A percentile compares a stretch with the other conserved stretches of the same genome.
These are phyloP conservation scores for Oriolus oriolus DNA, from an alignment of 2,113 vertebrate genomes.

Conservation along the genomic window DNA sequence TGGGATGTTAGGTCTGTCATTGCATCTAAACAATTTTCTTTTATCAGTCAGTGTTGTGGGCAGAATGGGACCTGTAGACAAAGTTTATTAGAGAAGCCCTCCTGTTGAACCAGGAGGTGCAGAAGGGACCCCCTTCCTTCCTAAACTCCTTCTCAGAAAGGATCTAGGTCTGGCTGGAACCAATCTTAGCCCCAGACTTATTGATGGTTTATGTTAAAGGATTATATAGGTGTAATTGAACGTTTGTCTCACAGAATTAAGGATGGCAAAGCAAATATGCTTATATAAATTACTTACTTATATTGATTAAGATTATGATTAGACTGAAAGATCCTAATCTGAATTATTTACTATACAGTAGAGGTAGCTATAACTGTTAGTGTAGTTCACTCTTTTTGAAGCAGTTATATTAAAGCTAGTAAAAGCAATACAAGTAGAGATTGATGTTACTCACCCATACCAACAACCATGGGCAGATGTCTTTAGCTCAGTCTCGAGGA, in stretches of 20 bases:
- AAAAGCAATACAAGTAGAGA: neutral
- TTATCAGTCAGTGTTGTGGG: neutral
- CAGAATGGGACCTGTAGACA: neutral
- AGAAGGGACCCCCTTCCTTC: neutral
- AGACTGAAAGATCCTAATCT: neutral
- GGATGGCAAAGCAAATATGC: neutral
- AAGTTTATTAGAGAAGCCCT: neutral
- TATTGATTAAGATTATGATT: neutral
- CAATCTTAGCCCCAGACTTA: neutral
- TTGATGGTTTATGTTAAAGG: neutral
- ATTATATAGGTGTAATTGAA: neutral
- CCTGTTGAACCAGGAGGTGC: neutral
- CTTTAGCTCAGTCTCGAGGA: neutral
- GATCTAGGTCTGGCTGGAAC: neutral
- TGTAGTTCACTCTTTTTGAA: neutral
- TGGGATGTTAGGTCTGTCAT: neutral
- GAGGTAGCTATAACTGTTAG: neutral
- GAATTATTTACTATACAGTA: neutral
- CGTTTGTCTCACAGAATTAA: neutral
- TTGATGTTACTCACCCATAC: neutral
- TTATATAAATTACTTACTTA: neutral
- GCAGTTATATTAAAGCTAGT: neutral
- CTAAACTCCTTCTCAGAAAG: neutral
- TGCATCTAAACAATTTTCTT: neutral
- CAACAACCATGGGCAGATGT: neutral